phyloP scores from a whole-genome alignment of 1,140 invertebrate species.

The Halyomorpha halys region DNA sequence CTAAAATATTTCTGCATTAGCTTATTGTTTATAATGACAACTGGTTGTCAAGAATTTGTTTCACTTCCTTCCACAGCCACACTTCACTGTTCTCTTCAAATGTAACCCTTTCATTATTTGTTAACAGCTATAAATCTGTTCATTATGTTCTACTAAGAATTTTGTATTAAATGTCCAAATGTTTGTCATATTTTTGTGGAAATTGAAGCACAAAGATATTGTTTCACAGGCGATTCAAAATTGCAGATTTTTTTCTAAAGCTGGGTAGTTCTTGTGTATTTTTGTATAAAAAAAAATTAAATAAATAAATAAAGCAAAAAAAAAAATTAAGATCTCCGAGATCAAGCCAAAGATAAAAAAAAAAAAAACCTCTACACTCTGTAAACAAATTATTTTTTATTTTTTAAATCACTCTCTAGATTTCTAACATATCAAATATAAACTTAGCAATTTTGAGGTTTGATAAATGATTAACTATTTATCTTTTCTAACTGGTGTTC shows the following conservation, averaged over 20 bases:
- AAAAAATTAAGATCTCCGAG: conserved; percentile 24
- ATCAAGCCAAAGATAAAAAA: conserved; percentile 26
- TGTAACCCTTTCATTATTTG: neutral
- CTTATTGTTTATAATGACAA: no score
- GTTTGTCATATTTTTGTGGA: conserved; percentile 15
- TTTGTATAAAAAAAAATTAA: conserved; percentile 24
- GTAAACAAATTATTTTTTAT: no score
- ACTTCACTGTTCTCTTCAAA: no score
- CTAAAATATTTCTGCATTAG: no score
- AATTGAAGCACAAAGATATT: conserved; percentile 3
- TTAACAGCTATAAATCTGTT: neutral
- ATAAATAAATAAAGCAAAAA: conserved; percentile 11
- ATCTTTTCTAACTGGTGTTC: neutral
- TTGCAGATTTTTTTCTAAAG: neutral
- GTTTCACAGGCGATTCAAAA: neutral
- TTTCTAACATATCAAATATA: conserved; percentile 16
- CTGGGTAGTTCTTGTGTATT: conserved; percentile 22
- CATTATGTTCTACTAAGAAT: neutral
- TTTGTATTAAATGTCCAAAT: conserved; percentile 5
- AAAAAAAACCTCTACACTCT: neutral
- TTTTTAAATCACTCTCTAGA: conserved; percentile 1
- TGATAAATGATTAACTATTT: conserved; percentile 2
- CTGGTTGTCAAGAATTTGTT: no score
- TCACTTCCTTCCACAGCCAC: no score
- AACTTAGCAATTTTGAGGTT: neutral